Conservation (phyloP, 2,797 vertebrate species). For the Oreonectes daqikongensis region DNA sequence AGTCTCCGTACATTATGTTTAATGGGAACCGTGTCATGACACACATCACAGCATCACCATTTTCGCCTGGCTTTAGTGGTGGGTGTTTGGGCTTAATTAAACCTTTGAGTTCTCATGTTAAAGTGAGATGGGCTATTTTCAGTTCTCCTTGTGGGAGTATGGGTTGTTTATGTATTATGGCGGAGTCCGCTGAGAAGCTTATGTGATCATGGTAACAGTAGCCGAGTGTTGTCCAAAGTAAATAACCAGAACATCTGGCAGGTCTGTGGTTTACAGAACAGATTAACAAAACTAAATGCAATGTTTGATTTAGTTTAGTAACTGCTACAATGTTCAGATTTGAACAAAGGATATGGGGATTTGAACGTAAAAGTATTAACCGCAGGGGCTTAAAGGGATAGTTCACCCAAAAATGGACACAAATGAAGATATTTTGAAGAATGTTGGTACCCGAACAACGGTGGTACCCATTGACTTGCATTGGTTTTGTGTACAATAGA, state of each 20-base stretch:
- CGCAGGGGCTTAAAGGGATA: too few relatives aligned
- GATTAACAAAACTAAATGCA: not conserved
- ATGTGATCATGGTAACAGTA: conserved; percentile 30
- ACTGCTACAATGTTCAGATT: not conserved
- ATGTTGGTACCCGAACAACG: too few relatives aligned
- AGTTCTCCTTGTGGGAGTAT: conserved; percentile 30
- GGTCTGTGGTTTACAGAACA: not conserved
- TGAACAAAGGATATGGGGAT: not conserved
- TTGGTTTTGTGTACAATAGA: too few relatives aligned
- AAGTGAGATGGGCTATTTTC: conserved; percentile 41
- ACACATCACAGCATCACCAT: conserved; percentile 10
- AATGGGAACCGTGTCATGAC: not conserved
- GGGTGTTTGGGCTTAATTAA: conserved; percentile 49
- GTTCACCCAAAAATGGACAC: too few relatives aligned
- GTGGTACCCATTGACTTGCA: too few relatives aligned
- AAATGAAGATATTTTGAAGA: too few relatives aligned
- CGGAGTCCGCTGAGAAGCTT: conserved; percentile 17
- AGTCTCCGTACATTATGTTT: not conserved
- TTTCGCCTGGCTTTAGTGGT: conserved; percentile 8
- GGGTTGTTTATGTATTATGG: conserved; percentile 47
- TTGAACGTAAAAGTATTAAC: not conserved
- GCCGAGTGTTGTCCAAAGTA: not conserved
- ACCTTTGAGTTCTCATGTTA: conserved; percentile 45
- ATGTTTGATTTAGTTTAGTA: not conserved
- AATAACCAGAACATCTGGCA: not conserved